Conservation (phyloP, 2,797 vertebrate species). For the Halcyon leucocephala region DNA sequence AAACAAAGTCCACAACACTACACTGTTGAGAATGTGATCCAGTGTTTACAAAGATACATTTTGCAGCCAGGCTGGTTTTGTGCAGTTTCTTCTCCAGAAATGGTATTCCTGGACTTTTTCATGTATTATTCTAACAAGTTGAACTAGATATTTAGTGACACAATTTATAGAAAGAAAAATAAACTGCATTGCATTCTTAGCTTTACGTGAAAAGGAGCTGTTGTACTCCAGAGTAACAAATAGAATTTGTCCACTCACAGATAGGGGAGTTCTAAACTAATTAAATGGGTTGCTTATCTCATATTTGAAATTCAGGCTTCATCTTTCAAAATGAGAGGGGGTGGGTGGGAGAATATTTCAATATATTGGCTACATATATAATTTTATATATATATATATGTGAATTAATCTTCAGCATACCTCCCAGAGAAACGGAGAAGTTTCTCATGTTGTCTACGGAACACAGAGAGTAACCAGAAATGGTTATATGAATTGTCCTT, state of each 20-base stretch:
- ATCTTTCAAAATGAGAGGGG: constrained; percentile 21
- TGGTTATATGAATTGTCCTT: neutral
- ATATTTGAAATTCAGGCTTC: neutral
- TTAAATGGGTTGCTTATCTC: constrained; percentile 32
- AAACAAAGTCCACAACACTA: neutral
- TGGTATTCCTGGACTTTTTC: neutral
- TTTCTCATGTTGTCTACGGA: neutral
- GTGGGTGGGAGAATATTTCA: neutral
- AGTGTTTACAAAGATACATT: neutral
- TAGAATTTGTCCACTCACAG: neutral
- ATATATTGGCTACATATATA: neutral
- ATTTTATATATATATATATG: neutral
- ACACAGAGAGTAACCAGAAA: neutral
- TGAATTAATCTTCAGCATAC: neutral
- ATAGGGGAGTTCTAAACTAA: neutral
- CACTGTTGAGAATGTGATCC: neutral
- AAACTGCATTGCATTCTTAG: neutral
- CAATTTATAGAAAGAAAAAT: constrained; percentile 9
- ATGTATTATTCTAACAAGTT: neutral
- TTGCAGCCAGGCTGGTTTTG: neutral
- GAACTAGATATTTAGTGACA: neutral
- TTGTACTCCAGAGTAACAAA: neutral
- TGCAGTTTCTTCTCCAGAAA: neutral
- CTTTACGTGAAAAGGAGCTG: neutral
- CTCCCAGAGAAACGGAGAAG: neutral